Evolutionary conservation across 2,113 vertebrate genomes (phyloP), one percentile per base, ranked within the genome.

Genomic region (Pycnonotus jocosus): DNA sequence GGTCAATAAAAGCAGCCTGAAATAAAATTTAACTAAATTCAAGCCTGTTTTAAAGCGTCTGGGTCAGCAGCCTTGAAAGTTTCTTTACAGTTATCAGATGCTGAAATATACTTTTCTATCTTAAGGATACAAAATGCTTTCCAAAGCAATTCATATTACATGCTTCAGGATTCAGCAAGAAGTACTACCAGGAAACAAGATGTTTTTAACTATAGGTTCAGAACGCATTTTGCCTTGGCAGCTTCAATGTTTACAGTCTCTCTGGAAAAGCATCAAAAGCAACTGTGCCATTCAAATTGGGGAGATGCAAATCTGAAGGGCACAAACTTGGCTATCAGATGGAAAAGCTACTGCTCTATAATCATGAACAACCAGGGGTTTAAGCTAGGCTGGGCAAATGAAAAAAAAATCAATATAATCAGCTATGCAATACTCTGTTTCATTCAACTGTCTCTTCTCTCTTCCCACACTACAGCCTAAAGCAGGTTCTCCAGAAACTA

Each of bases 11-110:
- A 97, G 86, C 87, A 86, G 93, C 50, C 88, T 53, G 74, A 93
- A 98, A 95, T 88, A 42, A 97, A 97, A 96, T 87, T 83, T 87
- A 93, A 96, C 91, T 96, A 89, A 96, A 96, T 88, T 88, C 40
- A 71, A 95, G 77, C 86, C 86, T 78, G 89, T 90, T 68, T 93
- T 62, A 66, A 95, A 93, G 51, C 6, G 5, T 92, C 94, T 93
- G 54, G 86, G 64, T 92, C 69, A 86, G 85, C 65, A 94, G 81
- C 47, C 91, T 97, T 95, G 48, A 60, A 89, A 96, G 81, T 94
- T 93, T 92, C 89, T 85, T 86, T 96, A 92, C 44, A 72, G 66
- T 89, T 96, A 65, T 81, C 92, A 97, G 81, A 95, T 80, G 94
- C 73, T 82, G 94, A 97, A 97, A 90, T 61, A 92, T 7, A 31